Percentiles rank a stretch among this genome's conserved stretches.
Conservation (phyloP, 2,888 invertebrate species). For the Heliconius cydno region DNA sequence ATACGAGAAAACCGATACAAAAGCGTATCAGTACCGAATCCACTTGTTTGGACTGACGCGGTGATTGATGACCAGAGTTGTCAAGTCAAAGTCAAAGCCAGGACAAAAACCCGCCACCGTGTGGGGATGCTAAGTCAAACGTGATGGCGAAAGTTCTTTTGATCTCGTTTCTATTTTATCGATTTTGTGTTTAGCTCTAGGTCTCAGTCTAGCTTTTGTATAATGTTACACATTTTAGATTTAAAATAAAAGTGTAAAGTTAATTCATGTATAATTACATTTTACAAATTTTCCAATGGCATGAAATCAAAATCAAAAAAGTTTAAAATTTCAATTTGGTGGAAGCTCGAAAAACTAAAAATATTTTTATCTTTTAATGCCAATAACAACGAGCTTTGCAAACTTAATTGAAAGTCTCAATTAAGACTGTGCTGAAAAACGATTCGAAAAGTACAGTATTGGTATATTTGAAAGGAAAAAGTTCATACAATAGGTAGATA, state of each 20-base stretch:
- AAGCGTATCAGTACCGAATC: constrained; percentile 15
- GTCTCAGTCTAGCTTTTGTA: neutral
- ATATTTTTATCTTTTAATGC: neutral
- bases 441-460: neutral
- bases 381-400: neutral
- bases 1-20: constrained; percentile 23
- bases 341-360: neutral
- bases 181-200: neutral
- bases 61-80: constrained; percentile 24
- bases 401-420: neutral
- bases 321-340: neutral
- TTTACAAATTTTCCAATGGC: neutral
- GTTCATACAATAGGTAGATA: neutral
- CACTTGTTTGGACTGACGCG: constrained; percentile 5
- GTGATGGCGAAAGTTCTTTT: constrained; percentile 16
- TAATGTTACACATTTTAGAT: neutral
- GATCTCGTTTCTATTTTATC: neutral
- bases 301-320: neutral
- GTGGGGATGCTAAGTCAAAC: constrained; percentile 9
- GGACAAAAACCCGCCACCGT: neutral
- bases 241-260: neutral
- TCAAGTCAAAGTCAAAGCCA: constrained; percentile 3
- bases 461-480: neutral
- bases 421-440: no score
- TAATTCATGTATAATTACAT: neutral